Conservation (phyloP, 2,888 invertebrate genomes). For the Chrysolina oricalcia region DNA sequence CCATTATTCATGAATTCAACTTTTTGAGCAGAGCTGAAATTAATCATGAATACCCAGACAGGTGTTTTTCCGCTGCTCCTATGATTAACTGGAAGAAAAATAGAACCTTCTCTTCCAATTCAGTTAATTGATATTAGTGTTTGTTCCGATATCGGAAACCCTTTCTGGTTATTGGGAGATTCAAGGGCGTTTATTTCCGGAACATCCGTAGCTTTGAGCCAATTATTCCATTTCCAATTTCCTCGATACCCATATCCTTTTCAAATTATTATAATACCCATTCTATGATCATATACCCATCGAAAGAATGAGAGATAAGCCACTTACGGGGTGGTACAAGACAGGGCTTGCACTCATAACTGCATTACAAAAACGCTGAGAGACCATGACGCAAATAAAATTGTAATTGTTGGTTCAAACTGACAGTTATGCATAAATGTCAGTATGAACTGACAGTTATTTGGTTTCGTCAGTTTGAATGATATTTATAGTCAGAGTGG, state of each 20-base stretch:
- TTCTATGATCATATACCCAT: no score
- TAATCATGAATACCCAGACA: neutral
- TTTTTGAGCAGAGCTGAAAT: neutral
- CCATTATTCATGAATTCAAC: neutral
- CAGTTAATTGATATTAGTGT: neutral
- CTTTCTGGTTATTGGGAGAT: neutral
- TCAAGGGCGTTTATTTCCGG: neutral
- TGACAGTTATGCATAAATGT: no score
- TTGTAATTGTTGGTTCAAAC: no score
- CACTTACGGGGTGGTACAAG: no score
- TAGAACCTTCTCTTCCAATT: neutral
- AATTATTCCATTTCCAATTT: neutral
- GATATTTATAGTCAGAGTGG: no score
- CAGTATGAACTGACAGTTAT: no score
- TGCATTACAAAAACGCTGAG: no score
- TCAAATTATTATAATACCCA: no score
- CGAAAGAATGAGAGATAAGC: no score
- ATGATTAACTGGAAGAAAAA: neutral
- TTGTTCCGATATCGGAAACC: conserved; percentile 5
- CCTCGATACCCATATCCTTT: neutral
- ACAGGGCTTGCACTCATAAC: no score
- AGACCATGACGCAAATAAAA: no score
- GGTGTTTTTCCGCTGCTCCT: neutral
- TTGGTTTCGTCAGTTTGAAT: no score
- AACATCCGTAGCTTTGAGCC: neutral